Base-by-base conservation (phyloP, 2,888 invertebrate genomes). In the Brenthis ino region DNA sequence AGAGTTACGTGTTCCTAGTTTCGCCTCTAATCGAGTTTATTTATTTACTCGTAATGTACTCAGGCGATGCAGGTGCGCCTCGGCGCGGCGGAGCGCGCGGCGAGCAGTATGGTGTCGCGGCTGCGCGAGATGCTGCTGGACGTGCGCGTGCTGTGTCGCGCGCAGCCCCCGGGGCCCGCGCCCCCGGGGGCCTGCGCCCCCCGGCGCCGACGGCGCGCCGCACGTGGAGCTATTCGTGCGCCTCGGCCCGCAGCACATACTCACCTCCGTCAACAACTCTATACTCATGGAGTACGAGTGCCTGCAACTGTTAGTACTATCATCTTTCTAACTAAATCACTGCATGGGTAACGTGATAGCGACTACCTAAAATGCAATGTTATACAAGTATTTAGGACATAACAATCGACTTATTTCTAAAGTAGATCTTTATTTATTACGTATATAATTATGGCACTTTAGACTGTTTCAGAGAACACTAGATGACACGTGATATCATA, bases 141-240 rank as follows among this genome's bases (percentile, higher is more conserved):
- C 73, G 84, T 88, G 73, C 82, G 89, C 76, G 94, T 84, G 84
- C 86, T 86, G 82, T 91, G 85, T 81, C 92, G 90, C 80, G 87
- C 87, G 64, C 78, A 84, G 77, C 82, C 83, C 56, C 60, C 80
- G 67, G 60, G 80, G 67, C 58, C 77, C 75, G 80, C 77, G 61
- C 80, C 77, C 6, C 61, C 83, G 78, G 83, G 83, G 51, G 24
- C 6, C 93, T 77, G 58, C 78, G 70, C 77, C 80, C 55, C 78
- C 80, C 28, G 66, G 84, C 80, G 84, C 91, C 81, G 75, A 85
- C 79, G 85, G 90, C 81, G 75, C 85, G 83, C 93, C 94, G 6
- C 79, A 93, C 68, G 95, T 96, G 1, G 96, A 96, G 80, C 93
- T 97, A 65, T 96, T 95, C 85, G 95, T 95, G 77, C 93, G 96